Conservation (phyloP, 2,113 vertebrate genomes). For the Oncorhynchus gorbuscha region DNA sequence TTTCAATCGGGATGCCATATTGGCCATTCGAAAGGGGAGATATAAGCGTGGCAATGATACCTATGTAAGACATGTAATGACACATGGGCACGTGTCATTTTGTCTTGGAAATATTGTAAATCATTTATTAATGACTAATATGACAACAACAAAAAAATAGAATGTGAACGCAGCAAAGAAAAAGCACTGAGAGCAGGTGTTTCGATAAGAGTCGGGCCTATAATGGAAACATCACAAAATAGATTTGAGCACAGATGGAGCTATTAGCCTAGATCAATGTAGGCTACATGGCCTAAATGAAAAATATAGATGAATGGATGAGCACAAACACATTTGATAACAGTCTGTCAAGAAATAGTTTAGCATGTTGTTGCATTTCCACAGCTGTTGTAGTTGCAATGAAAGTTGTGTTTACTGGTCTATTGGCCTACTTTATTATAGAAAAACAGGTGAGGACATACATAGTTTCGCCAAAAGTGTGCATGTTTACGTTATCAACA, state of each 20-base stretch:
- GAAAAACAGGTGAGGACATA: not conserved
- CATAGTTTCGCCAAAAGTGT: not conserved
- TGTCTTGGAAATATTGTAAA: not conserved
- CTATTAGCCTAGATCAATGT: not conserved
- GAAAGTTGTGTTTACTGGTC: not conserved
- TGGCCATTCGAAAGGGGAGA: constrained; percentile 46
- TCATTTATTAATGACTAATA: not conserved
- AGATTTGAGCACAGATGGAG: not conserved
- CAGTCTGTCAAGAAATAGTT: constrained; percentile 13
- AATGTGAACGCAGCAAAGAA: not conserved
- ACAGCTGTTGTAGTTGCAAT: constrained; percentile 4
- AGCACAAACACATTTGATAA: not conserved
- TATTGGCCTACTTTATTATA: constrained; percentile 22
- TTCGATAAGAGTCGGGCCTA: constrained; percentile 22
- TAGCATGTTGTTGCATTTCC: constrained; percentile 5
- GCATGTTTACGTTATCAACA: constrained; percentile 2
- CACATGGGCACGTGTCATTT: not conserved
- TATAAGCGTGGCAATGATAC: constrained; percentile 48
- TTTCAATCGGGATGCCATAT: constrained; percentile 68
- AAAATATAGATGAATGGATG: no score
- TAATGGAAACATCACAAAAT: not conserved
- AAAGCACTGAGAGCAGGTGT: not conserved
- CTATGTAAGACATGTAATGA: not conserved
- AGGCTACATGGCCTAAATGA: not conserved
- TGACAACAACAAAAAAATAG: not conserved